Base-by-base conservation (phyloP, 2,113 vertebrate genomes). In the Eubucco bourcierii region DNA sequence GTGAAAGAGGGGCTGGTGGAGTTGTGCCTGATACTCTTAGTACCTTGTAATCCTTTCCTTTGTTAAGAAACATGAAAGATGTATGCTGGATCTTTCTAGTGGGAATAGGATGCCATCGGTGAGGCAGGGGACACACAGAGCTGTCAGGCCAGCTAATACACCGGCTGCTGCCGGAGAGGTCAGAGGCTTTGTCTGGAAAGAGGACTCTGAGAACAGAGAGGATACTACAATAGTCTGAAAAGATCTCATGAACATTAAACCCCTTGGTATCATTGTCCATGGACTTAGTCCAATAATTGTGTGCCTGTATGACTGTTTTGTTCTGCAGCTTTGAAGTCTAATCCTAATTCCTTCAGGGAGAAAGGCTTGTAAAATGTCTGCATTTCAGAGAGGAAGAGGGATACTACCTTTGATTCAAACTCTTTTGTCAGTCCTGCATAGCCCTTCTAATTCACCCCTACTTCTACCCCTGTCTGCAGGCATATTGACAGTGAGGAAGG, bases 41-140 rank as follows among this genome's bases (percentile, higher is more conserved):
- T 84, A 80, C 64, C 56, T 91, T 94, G 93, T 96, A 96, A 97
- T 96, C 93, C 95, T 96, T 91, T 93, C 70, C 60, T 94, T 95
- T 96, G 77, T 95, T 95, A 80, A 93, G 88, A 67, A 93, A 95
- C 24, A 58, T 87, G 88, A 85, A 90, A 77, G 90, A 80, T 68
- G 67, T 47, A 23, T 64, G 10, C 67, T 53, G 53, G 77, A 77
- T 87, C 90, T 93, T 95, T 65, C 93, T 80, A 72, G 80, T 44
- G 84, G 92, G 93, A 96, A 87, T 82, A 77, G 0, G 7, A 79
- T 93, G 53, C 34, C 71, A 50, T 56, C 5, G 5, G 72, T 86
- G 90, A 90, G 84, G 68, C 91, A 65, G 63, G 76, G 64, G 80
- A 87, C 47, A 37, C 79, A n/a, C 25, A 44, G 58, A 2, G 3